Percentiles rank a stretch among this genome's conserved stretches.
Evolutionary conservation across 1,140 invertebrate species (phyloP).

Genomic region (Ctenoplectra terminalis): DNA sequence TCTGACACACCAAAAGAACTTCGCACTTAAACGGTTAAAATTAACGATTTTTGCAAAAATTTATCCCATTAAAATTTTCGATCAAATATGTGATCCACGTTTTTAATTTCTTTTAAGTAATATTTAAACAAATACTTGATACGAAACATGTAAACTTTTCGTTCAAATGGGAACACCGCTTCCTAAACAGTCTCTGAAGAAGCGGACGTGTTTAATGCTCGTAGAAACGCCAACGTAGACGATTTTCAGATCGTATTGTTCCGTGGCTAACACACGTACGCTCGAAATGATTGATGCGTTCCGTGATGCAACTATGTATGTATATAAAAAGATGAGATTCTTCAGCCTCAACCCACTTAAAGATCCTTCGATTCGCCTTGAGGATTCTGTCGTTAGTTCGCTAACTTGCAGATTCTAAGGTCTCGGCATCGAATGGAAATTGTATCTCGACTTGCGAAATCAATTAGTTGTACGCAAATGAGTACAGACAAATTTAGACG

Average conservation of each 20-base stretch:
- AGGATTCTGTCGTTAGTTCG: constrained; percentile 57
- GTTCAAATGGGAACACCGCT: neutral
- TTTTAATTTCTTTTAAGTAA: too few relatives aligned
- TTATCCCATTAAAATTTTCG: too few relatives aligned
- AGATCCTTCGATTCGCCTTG: constrained; percentile 68
- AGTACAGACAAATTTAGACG: neutral
- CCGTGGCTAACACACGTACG: neutral
- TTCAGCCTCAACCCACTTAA: constrained; percentile 75
- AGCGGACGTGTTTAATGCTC: neutral
- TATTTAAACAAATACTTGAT: neutral
- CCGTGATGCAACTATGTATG: constrained; percentile 58
- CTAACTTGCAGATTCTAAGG: constrained; percentile 4
- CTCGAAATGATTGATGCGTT: constrained; percentile 57
- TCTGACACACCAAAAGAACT: too few relatives aligned
- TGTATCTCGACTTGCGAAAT: constrained; percentile 6
- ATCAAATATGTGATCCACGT: too few relatives aligned
- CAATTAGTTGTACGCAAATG: neutral
- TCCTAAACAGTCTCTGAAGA: neutral
- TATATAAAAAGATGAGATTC: constrained; percentile 66
- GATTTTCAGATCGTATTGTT: constrained; percentile 10
- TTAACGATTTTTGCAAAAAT: too few relatives aligned
- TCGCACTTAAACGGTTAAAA: too few relatives aligned
- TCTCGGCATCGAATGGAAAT: constrained; percentile 8
- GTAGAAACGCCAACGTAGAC: neutral
- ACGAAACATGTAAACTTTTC: neutral